These are phyloP conservation scores for Campylomormyrus tamandua DNA, from an alignment of 2,113 vertebrate species.

Conservation along the genomic window DNA sequence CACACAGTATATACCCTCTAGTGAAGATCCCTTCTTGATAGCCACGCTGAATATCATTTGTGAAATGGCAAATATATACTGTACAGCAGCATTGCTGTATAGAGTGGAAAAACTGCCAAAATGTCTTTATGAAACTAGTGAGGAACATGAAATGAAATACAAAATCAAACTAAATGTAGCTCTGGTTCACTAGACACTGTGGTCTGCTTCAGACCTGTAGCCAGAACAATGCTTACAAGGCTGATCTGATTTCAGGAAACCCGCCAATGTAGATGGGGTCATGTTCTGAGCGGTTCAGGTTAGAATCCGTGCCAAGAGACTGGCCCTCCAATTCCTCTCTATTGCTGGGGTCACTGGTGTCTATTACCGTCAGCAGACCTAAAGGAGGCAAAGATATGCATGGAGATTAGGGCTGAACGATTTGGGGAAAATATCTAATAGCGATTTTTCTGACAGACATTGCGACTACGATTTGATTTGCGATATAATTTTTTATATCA, in stretches of 20 bases:
- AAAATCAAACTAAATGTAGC: not conserved
- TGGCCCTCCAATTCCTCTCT: slow-evolving; percentile 84
- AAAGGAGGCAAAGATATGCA: slow-evolving; percentile 10
- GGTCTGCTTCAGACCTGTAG: not conserved
- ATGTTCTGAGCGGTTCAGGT: slow-evolving; percentile 83
- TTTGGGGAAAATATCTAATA: no score
- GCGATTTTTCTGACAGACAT: no score
- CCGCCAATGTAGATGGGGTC: slow-evolving; percentile 90
- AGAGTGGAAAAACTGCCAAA: not conserved
- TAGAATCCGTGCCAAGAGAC: slow-evolving; percentile 75
- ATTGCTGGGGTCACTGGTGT: slow-evolving; percentile 71
- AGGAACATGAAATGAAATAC: not conserved
- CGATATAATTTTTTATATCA: no score
- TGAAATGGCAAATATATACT: not conserved
- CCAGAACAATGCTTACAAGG: slow-evolving; percentile 59
- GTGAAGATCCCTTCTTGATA: not conserved
- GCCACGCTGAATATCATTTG: not conserved
- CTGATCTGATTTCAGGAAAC: slow-evolving; percentile 65
- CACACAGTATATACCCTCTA: not conserved
- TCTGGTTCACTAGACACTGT: not conserved
- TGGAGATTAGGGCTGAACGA: not conserved
- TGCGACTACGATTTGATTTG: no score
- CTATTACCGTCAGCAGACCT: slow-evolving; percentile 78
- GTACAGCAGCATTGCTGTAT: not conserved
- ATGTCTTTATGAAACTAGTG: not conserved